Percentiles rank a stretch among this genome's conserved stretches.
These are phyloP conservation scores for Cephus cinctus DNA, from an alignment of 1,140 invertebrate species.

Conservation along the genomic window DNA sequence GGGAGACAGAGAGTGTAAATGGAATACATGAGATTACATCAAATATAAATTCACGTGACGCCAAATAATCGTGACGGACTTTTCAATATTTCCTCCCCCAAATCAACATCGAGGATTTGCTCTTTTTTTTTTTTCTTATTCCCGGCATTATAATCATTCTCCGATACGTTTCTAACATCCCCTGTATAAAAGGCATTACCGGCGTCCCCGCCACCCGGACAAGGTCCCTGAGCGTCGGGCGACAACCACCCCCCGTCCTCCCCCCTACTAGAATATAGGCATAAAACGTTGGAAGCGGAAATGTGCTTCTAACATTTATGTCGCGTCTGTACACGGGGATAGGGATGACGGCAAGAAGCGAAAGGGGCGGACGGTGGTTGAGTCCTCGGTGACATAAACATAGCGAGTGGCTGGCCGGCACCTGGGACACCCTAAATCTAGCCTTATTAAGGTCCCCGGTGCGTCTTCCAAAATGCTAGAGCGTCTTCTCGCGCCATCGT, in stretches of 20 bases:
- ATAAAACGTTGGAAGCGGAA: conserved; percentile 5
- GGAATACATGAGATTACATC: conserved; percentile 2
- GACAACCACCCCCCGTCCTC: no score
- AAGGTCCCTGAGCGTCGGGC: no score
- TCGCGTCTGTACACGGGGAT: not conserved
- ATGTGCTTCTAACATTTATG: conserved; percentile 16
- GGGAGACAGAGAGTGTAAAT: conserved; percentile 12
- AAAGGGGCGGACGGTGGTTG: conserved; percentile 4
- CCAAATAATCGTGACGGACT: no score
- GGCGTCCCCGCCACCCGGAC: no score
- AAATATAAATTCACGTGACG: no score
- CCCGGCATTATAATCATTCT: no score
- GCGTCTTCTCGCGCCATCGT: conserved; percentile 7
- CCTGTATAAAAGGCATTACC: no score
- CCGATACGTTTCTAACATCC: no score
- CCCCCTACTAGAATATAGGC: no score
- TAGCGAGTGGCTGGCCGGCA: conserved; percentile 13
- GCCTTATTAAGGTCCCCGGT: conserved; percentile 28
- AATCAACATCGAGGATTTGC: conserved; percentile 13
- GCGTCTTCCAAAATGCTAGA: no score
- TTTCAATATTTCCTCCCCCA: no score
- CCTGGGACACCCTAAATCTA: conserved; percentile 33
- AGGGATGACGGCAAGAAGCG: conserved; percentile 9
- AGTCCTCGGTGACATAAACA: conserved; percentile 2
- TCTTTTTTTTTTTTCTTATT: conserved; percentile 4